Evolutionary conservation across 2,797 vertebrate genomes (phyloP).

Genomic region (Bradypodion ventrale): DNA sequence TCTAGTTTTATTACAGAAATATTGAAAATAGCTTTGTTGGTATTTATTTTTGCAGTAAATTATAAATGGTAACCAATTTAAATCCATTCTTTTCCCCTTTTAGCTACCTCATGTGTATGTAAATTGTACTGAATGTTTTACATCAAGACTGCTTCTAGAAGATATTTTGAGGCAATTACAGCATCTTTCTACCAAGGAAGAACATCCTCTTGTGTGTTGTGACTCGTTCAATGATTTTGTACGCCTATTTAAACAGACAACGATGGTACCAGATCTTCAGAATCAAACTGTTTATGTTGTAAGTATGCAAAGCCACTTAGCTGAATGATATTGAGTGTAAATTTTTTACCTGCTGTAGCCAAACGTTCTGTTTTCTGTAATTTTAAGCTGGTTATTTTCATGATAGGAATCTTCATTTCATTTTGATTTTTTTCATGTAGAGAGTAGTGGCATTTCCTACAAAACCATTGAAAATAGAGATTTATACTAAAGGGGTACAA

Average conservation of each 20-base stretch:
- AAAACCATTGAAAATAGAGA: neutral
- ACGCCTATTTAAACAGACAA: conserved; percentile 85
- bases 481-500: no score
- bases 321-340: neutral
- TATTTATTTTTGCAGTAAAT: neutral
- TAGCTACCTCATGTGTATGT: conserved; percentile 89
- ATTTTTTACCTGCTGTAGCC: neutral
- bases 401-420: neutral
- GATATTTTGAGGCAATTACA: conserved; percentile 87
- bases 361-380: neutral
- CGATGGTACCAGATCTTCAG: conserved; percentile 66
- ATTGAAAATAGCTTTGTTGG: neutral
- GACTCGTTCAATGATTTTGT: conserved; percentile 91
- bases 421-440: neutral
- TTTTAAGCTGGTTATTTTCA: neutral
- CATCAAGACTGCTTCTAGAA: conserved; percentile 85
- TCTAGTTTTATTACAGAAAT: neutral
- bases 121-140: conserved; percentile 91
- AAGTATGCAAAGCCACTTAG: conserved; percentile 71
- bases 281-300: conserved; percentile 91
- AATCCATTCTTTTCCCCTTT: conserved; percentile 40
- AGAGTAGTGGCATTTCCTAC: neutral
- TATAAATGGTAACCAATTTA: neutral
- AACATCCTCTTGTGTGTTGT: conserved; percentile 69
- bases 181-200: conserved; percentile 66